A percentile compares a stretch with the other conserved stretches of the same genome.
Evolutionary conservation across 2,113 vertebrate genomes (phyloP).

Genomic region (Burhinus bistriatus): DNA sequence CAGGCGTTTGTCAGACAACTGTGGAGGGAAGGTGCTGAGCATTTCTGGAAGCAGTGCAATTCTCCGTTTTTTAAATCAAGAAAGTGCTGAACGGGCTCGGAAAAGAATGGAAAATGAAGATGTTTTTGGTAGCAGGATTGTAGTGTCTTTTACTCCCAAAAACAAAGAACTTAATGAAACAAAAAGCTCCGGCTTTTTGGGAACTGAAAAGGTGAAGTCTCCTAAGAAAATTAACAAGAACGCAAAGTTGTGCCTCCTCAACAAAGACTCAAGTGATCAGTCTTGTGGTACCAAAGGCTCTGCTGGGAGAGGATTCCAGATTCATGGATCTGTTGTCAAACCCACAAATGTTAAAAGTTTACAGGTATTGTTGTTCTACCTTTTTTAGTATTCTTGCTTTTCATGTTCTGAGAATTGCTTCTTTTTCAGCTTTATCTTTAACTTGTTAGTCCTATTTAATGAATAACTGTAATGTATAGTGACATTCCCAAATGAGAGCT

Average conservation of each 20-base stretch:
- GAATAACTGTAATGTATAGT: neutral
- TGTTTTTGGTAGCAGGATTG: slow-evolving; percentile 91
- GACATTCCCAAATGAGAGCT: neutral
- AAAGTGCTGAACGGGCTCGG: slow-evolving; percentile 89
- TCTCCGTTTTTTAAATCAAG: slow-evolving; percentile 89
- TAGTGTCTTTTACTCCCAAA: slow-evolving; percentile 87
- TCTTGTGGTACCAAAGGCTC: slow-evolving; percentile 77
- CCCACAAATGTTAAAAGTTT: slow-evolving; percentile 88
- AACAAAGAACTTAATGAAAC: slow-evolving; percentile 74
- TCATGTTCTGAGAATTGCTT: neutral
- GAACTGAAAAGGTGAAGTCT: slow-evolving; percentile 85
- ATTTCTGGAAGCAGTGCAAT: slow-evolving; percentile 87
- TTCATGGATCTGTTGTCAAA: slow-evolving; percentile 75
- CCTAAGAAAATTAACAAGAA: slow-evolving; percentile 87
- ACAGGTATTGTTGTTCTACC: slow-evolving; percentile 65
- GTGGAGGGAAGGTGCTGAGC: slow-evolving; percentile 94
- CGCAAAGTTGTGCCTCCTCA: slow-evolving; percentile 78
- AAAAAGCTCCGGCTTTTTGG: slow-evolving; percentile 71
- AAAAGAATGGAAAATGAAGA: slow-evolving; percentile 98
- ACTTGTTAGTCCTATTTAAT: neutral
- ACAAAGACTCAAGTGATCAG: slow-evolving; percentile 79
- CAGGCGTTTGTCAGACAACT: slow-evolving; percentile 94
- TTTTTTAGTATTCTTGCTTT: neutral
- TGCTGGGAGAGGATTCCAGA: slow-evolving; percentile 78
- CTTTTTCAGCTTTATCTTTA: neutral